Base-by-base conservation (phyloP, 2,888 invertebrate species). In the Busseola fusca region DNA sequence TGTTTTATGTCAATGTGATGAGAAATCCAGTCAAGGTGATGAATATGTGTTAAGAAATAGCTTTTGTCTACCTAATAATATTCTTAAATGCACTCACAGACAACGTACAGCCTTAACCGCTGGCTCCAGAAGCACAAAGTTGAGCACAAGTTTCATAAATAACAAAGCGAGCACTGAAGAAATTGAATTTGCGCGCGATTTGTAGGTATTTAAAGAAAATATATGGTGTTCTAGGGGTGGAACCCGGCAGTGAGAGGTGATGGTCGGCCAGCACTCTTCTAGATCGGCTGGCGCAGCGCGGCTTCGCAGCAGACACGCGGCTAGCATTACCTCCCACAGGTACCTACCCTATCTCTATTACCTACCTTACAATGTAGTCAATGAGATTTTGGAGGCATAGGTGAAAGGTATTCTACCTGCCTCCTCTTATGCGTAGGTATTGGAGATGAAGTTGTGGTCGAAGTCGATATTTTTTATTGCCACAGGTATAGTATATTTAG, bases 251-350 rank as follows among this genome's bases (percentile, higher is more conserved):
- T 74, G 94, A 93, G 81, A 89, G 95, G 91, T 95, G 95, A 95
- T 95, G 95, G 95, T 95, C 95, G 73, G 95, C 95, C 74, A 90
- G 91, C 68, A 93, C 94, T 16, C 92, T 95, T 52, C 89, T 95
- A 69, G 95, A 95, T 75, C 86, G 94, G 21, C 88, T 95, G 40
- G 94, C 95, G 54, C 95, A 95, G 86, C 93, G 95, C 25, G 95
- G 95, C 63, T 94, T 95, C 78, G 95, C 94, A 10, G 94, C 95
- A 0, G 95, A 95, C 85, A 94, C 95, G 4, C 87, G 93, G 16
- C 90, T 95, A 0, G 94, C 95, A 34, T 83, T 95, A 34, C 95
- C 95, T 6, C 94, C 95, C 0, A 95, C 95, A 83, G 95, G 95
- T 68, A n/a, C n/a, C n/a, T n/a, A n/a, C n/a, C n/a, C n/a, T n/a